Conservation (phyloP, 1,140 invertebrate genomes). For the Zaprionus tsacasi region DNA sequence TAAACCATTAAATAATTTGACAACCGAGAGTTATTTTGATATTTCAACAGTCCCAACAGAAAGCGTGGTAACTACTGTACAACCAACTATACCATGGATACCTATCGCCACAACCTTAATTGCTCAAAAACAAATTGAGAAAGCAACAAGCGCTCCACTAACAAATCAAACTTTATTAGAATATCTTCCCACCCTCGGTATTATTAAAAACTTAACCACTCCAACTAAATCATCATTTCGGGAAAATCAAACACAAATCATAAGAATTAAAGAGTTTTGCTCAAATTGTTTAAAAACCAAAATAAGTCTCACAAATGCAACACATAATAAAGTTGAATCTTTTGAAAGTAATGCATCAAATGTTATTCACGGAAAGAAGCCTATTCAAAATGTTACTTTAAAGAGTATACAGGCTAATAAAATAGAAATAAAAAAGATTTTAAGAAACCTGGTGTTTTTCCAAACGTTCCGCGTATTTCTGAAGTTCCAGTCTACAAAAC, state of each 20-base stretch:
- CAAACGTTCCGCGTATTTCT: constrained; percentile 7
- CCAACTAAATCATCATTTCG: neutral
- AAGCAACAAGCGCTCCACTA: neutral
- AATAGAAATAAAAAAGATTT: constrained; percentile 10
- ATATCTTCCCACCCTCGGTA: neutral
- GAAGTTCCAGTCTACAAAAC: neutral
- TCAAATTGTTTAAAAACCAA: neutral
- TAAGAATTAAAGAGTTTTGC: neutral
- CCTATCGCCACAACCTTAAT: neutral
- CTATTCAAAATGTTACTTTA: neutral
- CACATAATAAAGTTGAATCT: neutral
- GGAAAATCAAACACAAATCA: neutral
- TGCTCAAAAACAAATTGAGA: neutral
- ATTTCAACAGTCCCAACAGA: neutral
- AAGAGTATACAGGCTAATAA: neutral
- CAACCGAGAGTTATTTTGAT: neutral
- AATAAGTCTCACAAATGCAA: neutral
- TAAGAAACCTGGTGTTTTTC: neutral
- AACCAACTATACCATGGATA: constrained; percentile 3
- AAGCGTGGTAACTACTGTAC: neutral
- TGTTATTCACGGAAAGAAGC: neutral
- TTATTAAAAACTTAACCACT: neutral
- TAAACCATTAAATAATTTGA: neutral
- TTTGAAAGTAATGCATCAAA: neutral
- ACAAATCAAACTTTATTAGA: neutral